Conservation (phyloP, 2,797 vertebrate genomes). For the Cossypha heuglini region DNA sequence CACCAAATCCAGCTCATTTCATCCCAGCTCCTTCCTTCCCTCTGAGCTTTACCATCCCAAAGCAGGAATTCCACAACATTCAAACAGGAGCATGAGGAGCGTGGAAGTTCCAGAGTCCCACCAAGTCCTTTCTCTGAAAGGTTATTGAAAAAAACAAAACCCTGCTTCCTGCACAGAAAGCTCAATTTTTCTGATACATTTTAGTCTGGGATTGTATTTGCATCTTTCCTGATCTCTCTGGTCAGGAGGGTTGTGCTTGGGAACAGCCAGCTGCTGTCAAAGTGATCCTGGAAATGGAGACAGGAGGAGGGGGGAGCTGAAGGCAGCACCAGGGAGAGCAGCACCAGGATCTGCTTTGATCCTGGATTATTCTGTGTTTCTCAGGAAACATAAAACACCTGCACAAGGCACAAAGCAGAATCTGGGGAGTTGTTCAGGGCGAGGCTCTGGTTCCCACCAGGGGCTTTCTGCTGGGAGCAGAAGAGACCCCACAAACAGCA, state of each 20-base stretch:
- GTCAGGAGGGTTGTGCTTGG: background rate
- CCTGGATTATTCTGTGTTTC: background rate
- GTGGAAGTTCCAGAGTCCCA: background rate
- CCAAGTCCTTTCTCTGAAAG: background rate
- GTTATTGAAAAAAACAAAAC: too few relatives aligned
- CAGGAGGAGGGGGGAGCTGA: background rate
- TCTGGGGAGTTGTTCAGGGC: accelerated
- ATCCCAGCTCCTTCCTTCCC: background rate
- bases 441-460: background rate
- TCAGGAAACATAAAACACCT: background rate
- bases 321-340: background rate
- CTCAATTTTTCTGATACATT: accelerated
- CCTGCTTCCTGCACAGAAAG: background rate
- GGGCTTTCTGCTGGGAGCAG: background rate
- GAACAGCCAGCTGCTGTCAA: background rate
- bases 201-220: background rate
- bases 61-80: background rate
- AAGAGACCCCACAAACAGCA: accelerated
- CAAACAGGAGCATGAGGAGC: accelerated
- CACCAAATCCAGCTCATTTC: background rate
- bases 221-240: background rate
- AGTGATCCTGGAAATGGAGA: background rate
- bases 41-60: accelerated
- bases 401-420: background rate
- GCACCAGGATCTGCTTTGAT: background rate